Evolutionary conservation across 2,888 invertebrate species (phyloP).

Genomic region (Galerucella pusilla): DNA sequence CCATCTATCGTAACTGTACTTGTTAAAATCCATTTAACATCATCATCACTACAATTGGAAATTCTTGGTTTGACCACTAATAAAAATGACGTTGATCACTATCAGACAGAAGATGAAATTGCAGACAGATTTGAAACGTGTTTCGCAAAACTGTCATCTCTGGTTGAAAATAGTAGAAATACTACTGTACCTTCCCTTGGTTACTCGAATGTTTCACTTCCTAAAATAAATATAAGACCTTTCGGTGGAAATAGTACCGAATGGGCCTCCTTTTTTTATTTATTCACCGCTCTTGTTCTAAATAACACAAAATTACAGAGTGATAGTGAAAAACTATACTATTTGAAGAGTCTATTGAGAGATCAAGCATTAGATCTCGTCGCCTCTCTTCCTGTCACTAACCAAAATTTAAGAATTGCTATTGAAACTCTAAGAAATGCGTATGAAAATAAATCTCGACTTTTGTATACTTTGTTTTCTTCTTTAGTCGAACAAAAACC

Average conservation of each 20-base stretch:
- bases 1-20: no score
- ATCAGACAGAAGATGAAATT: neutral
- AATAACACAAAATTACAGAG: neutral
- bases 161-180: neutral
- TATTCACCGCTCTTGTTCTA: no score
- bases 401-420: neutral
- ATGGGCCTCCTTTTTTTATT: no score
- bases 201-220: neutral
- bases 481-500: neutral
- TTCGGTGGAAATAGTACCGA: neutral
- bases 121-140: neutral
- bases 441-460: neutral
- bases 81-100: neutral
- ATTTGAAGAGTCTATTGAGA: neutral
- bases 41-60: no score
- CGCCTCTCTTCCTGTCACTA: neutral
- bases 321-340: neutral
- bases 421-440: neutral
- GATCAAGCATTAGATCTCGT: neutral
- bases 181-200: neutral
- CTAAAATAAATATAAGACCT: slow-evolving; percentile 1
- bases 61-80: no score
- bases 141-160: neutral
- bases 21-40: no score
- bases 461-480: no score